Base-by-base conservation (phyloP, 2,797 vertebrate genomes). In the Tauraco hartlaubi region DNA sequence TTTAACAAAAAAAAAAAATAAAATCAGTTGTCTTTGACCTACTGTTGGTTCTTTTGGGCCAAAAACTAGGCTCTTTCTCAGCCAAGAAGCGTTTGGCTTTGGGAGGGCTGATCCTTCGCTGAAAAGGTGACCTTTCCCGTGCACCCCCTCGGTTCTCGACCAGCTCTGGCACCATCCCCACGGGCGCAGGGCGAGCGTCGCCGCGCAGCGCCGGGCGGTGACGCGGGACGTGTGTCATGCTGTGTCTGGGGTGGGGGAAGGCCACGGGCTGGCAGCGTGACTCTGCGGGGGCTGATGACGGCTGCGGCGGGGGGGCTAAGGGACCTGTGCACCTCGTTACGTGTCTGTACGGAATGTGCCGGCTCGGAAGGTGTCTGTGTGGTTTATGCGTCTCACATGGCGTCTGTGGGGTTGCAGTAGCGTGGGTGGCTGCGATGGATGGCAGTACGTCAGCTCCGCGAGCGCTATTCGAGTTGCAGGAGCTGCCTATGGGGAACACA, bases 401-500 rank as follows among this genome's bases (percentile, higher is more conserved):
- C 96, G 89, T 96, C 95, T 96, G 95, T 96, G 96, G 95, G 96
- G 95, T 96, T 96, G 96, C 95, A 96, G 95, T 94, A 97, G 92
- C 95, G 93, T 96, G 96, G 96, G 96, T 97, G 96, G 94, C 95
- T 97, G 96, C 96, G 95, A 96, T 96, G 96, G 94, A 96, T 96
- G 95, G 94, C 62, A 67, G 90, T 88, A 94, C 95, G 75, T 96
- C 96, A 96, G 96, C 95, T 96, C 95, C 94, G 86, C 92, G 93
- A 96, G 96, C 76, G 94, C 95, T 97, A 96, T 83, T 96, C 94
- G 95, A 97, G 96, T 96, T 96, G 96, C 96, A 97, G 96, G 96
- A 97, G 95, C 95, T 97, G 95, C 96, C 96, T 97, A 97, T 97
- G 96, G 96, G 96, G 96, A 97, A 96, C 95, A 97, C 95, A 97